Evolutionary conservation across 2,888 invertebrate genomes (phyloP), one percentile per base, ranked within the genome.

Genomic region (Metellina segmentata): DNA sequence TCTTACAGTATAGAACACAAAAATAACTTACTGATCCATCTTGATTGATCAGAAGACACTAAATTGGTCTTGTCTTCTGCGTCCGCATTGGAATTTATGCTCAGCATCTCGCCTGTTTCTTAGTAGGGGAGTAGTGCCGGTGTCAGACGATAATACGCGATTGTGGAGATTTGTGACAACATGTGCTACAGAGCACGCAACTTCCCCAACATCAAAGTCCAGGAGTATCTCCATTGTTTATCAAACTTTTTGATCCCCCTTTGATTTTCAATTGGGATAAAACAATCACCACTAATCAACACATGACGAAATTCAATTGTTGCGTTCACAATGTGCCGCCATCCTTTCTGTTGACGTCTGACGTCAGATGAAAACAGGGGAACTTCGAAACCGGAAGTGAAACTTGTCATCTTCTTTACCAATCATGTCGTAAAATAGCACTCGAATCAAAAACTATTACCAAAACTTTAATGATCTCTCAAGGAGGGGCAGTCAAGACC

Each of bases 191-290:
- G 92, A 85, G 20, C 92, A 85, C 71, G 92, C 92, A 7, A 92
- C 92, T 85, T 92, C 92, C n/a, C 92, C 87, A 9, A 85, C 89
- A 52, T 92, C 92, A 86, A 92, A 92, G 89, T 92, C 89, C 85
- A 89, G 92, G 20, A 49, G 79, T 7, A 86, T 78, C 74, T 92
- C 92, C 92, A 92, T 92, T 78, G 51, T 52, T 85, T 61, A 75
- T 85, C 74, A 75, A 61, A 74, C 61, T 85, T 48, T 34, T 53
- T 20, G 51, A 34, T 11, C 7, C 34, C 34, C 7, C 16, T 34
- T 16, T n/a, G 9, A 16, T 34, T n/a, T 34, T 52, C n/a, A 52
- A 85, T 74, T 52, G 16, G 20, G 48, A 9, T 16, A 7, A 48
- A n/a, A 61, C 7, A 82, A 20, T n/a, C 34, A 4, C 34, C 34